phyloP scores from a whole-genome alignment of 2,113 vertebrate genomes.

The Albula glossodonta region DNA sequence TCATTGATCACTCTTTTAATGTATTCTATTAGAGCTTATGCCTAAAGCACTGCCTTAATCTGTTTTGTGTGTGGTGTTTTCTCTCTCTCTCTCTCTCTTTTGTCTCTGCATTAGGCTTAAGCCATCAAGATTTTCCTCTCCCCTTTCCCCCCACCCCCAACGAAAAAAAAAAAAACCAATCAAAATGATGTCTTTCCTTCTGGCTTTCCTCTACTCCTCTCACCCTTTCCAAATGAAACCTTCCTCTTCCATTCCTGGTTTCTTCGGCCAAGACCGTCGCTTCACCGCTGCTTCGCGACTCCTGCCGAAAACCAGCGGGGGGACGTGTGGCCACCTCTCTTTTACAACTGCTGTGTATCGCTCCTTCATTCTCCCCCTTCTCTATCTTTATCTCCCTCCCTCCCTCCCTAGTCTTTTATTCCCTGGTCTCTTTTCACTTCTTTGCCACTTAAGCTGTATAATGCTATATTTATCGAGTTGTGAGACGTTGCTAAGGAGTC shows the following conservation, averaged over 20 bases:
- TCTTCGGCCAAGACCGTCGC: conserved; percentile 65
- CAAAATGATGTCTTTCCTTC: conserved; percentile 75
- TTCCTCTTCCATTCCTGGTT: conserved; percentile 68
- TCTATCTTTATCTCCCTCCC: conserved; percentile 24
- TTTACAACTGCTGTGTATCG: conserved; percentile 43
- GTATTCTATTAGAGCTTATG: conserved; percentile 29
- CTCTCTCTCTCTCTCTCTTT: conserved; percentile 64
- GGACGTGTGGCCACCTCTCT: conserved; percentile 54
- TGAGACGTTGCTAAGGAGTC: not conserved
- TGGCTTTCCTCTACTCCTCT: conserved; percentile 66
- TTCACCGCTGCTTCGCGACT: conserved; percentile 57
- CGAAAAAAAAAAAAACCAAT: conserved; percentile 57
- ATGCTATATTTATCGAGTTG: not conserved
- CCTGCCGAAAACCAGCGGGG: conserved; percentile 56
- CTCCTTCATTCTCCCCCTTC: conserved; percentile 13
- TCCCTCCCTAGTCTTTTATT: conserved; percentile 35
- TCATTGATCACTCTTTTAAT: conserved; percentile 18
- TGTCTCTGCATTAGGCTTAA: conserved; percentile 83
- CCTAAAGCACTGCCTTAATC: conserved; percentile 28
- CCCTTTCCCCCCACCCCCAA: conserved; percentile 68
- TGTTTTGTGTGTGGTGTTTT: conserved; percentile 70
- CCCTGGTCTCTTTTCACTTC: not conserved
- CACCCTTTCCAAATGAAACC: conserved; percentile 66
- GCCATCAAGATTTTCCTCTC: conserved; percentile 75
- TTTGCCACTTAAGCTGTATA: not conserved